These are phyloP conservation scores for Ptilodon capucinus DNA, from an alignment of 2,888 invertebrate species.

Conservation along the genomic window DNA sequence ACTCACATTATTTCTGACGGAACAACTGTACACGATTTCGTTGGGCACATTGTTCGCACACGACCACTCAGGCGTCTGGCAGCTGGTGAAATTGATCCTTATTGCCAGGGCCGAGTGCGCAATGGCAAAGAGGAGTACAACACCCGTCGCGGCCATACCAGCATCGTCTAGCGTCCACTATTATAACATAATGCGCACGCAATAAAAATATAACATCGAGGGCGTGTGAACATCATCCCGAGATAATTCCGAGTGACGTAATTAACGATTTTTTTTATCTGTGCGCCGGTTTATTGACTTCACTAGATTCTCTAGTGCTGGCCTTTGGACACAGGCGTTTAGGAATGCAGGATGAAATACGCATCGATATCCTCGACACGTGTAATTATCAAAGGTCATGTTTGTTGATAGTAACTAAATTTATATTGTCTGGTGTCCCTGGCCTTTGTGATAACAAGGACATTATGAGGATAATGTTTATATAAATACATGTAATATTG, in stretches of 20 bases:
- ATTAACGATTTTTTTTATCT: slow-evolving; percentile 48
- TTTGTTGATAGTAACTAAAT: slow-evolving; percentile 20
- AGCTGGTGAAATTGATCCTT: slow-evolving; percentile 69
- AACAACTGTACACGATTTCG: slow-evolving; percentile 66
- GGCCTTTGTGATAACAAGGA: slow-evolving; percentile 21
- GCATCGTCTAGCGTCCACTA: slow-evolving; percentile 23
- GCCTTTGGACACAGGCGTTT: neutral
- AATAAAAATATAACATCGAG: slow-evolving; percentile 53
- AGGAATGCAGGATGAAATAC: neutral
- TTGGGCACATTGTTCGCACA: slow-evolving; percentile 61
- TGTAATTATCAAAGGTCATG: slow-evolving; percentile 25
- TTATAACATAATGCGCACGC: slow-evolving; percentile 39
- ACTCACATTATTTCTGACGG: slow-evolving; percentile 60
- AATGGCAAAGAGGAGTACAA: slow-evolving; percentile 29
- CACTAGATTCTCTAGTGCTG: slow-evolving; percentile 2
- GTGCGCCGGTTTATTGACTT: slow-evolving; percentile 44
- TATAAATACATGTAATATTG: too few species aligned
- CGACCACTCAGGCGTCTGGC: slow-evolving; percentile 68
- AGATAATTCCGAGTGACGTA: slow-evolving; percentile 55
- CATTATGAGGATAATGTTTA: slow-evolving; percentile 3
- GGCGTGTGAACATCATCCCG: slow-evolving; percentile 53
- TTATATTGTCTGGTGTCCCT: slow-evolving; percentile 8
- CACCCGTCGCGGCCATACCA: slow-evolving; percentile 36
- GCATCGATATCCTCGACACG: slow-evolving; percentile 7
- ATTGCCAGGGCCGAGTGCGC: slow-evolving; percentile 42